Conservation (phyloP, 2,113 vertebrate species). For the Takifugu flavidus region DNA sequence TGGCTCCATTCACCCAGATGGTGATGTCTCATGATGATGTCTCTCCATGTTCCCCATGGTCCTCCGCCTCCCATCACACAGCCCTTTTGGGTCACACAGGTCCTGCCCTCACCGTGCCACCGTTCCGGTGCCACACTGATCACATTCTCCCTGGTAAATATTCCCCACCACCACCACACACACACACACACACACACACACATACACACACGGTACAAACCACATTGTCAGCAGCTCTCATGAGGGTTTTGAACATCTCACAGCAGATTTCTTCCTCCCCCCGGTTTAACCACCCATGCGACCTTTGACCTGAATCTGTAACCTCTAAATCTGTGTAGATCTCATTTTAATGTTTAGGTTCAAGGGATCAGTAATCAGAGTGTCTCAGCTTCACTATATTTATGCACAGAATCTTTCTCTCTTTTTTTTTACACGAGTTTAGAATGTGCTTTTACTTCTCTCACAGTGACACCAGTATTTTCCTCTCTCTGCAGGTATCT, state of each 20-base stretch:
- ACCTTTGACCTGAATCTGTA: conserved; percentile 48
- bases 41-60: too few species aligned
- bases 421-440: too few species aligned
- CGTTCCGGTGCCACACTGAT: conserved; percentile 47
- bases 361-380: conserved; percentile 61
- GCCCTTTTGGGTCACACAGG: conserved; percentile 20
- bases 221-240: conserved; percentile 27
- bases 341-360: conserved; percentile 45
- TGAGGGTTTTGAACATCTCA: conserved; percentile 59
- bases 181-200: conserved; percentile 13
- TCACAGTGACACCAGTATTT: too few species aligned
- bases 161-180: conserved; percentile 4
- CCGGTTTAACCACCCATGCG: conserved; percentile 13
- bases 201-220: conserved; percentile 7
- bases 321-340: conserved; percentile 48
- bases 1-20: conserved; percentile 1
- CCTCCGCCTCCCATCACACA: neutral
- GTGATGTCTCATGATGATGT: too few species aligned
- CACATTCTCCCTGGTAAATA: conserved; percentile 30
- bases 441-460: too few species aligned
- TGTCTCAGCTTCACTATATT: neutral
- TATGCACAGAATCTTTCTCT: too few species aligned
- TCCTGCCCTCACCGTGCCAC: conserved; percentile 24
- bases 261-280: conserved; percentile 43
- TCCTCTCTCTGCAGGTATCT: too few species aligned